Conservation (phyloP, 2,797 vertebrate species). For the Epinephelus awoara region DNA sequence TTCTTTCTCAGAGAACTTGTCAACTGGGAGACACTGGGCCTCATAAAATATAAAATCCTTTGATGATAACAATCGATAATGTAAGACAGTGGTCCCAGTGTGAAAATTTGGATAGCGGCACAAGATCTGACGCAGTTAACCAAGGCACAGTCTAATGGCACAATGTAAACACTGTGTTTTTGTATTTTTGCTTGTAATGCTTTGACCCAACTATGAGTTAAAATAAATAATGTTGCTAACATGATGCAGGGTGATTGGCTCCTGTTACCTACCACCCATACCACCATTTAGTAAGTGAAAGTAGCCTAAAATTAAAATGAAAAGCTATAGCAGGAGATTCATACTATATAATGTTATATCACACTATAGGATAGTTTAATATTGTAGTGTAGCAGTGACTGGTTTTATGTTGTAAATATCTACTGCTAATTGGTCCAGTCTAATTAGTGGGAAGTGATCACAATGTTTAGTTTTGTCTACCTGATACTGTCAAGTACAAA, state of each 20-base stretch:
- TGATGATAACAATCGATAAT: constrained; percentile 24
- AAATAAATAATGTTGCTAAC: neutral
- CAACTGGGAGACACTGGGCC: constrained; percentile 10
- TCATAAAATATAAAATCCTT: constrained; percentile 23
- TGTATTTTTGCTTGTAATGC: neutral
- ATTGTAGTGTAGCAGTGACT: neutral
- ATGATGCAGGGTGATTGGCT: neutral
- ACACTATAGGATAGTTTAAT: no score
- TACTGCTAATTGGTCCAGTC: neutral
- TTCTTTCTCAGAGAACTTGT: constrained; percentile 15
- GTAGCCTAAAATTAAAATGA: neutral
- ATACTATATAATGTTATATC: neutral
- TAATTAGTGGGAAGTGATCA: neutral
- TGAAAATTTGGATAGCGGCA: constrained; percentile 5
- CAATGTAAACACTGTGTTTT: neutral
- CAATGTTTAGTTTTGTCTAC: neutral
- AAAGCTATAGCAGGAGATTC: neutral
- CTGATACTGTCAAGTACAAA: neutral
- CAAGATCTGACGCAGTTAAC: neutral
- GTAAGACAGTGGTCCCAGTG: neutral
- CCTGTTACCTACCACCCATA: neutral
- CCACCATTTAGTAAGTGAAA: neutral
- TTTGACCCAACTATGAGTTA: neutral
- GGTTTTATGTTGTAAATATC: neutral
- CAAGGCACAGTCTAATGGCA: neutral